These are phyloP conservation scores for Enhydra lutris DNA, from an alignment of 2,113 vertebrate species.

Conservation along the genomic window DNA sequence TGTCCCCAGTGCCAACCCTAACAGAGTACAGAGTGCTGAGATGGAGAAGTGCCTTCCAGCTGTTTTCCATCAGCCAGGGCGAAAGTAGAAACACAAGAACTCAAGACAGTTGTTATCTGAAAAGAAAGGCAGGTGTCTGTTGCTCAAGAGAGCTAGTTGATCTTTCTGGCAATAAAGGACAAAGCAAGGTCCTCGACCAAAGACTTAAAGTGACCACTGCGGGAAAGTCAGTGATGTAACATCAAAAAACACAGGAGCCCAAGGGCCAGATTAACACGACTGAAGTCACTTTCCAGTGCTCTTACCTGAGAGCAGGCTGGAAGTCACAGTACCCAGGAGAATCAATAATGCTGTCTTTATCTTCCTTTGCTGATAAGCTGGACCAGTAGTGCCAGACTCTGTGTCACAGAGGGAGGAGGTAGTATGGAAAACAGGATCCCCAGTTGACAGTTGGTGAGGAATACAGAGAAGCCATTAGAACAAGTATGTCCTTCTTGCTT, in stretches of 20 bases:
- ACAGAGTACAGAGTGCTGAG: not conserved
- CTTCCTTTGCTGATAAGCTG: not conserved
- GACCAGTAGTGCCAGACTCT: not conserved
- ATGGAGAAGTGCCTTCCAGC: not conserved
- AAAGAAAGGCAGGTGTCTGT: not conserved
- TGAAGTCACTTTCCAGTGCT: not conserved
- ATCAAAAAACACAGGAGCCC: not conserved
- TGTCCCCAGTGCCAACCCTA: not conserved
- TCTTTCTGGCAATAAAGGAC: not conserved
- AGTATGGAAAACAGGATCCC: not conserved
- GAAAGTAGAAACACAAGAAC: not conserved
- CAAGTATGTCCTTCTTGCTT: not conserved
- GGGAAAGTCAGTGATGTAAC: not conserved
- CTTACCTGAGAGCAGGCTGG: not conserved
- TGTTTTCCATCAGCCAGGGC: not conserved
- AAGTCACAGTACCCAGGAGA: not conserved
- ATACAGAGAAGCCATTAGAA: not conserved
- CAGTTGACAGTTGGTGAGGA: not conserved
- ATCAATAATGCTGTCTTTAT: not conserved
- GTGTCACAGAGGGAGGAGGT: too few relatives aligned
- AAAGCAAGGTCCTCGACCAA: not conserved
- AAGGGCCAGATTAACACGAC: not conserved
- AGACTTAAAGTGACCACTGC: not conserved
- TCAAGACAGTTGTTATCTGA: not conserved
- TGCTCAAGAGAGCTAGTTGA: not conserved